Evolutionary conservation across 2,113 vertebrate species (phyloP).

Genomic region (Eupsittula cactorum): DNA sequence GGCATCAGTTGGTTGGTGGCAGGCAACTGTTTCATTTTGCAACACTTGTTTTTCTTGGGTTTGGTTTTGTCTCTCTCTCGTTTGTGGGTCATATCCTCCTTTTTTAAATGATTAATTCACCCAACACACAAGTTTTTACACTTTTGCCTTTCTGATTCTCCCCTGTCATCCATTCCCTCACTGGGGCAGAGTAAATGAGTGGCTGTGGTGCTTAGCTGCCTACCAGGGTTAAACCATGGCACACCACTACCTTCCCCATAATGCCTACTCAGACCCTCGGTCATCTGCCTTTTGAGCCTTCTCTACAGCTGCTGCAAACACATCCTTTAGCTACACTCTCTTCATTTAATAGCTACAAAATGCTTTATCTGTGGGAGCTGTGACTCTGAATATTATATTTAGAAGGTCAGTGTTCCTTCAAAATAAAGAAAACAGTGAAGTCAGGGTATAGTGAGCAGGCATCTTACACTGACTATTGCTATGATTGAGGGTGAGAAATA

Average conservation of each 20-base stretch:
- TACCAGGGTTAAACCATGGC: neutral
- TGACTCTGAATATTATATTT: neutral
- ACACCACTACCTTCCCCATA: neutral
- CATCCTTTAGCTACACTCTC: neutral
- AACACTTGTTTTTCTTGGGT: neutral
- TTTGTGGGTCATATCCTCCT: accelerated
- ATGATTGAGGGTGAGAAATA: neutral
- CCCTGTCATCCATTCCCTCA: neutral
- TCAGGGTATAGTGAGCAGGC: neutral
- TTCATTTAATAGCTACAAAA: neutral
- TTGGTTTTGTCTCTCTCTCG: neutral
- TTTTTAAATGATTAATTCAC: neutral
- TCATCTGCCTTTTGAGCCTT: neutral
- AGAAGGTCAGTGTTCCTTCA: neutral
- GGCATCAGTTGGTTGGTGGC: no score
- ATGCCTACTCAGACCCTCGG: neutral
- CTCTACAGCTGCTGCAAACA: neutral
- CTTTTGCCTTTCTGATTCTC: neutral
- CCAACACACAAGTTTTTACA: neutral
- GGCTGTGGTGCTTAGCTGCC: neutral
- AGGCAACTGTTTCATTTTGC: neutral
- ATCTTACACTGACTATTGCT: neutral
- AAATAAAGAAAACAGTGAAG: neutral
- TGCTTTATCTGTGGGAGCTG: neutral
- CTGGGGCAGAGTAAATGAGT: neutral